A percentile compares a stretch with the other conserved stretches of the same genome.
Evolutionary conservation across 2,797 vertebrate genomes (phyloP).

Genomic region (Emydoidea blandingii): DNA sequence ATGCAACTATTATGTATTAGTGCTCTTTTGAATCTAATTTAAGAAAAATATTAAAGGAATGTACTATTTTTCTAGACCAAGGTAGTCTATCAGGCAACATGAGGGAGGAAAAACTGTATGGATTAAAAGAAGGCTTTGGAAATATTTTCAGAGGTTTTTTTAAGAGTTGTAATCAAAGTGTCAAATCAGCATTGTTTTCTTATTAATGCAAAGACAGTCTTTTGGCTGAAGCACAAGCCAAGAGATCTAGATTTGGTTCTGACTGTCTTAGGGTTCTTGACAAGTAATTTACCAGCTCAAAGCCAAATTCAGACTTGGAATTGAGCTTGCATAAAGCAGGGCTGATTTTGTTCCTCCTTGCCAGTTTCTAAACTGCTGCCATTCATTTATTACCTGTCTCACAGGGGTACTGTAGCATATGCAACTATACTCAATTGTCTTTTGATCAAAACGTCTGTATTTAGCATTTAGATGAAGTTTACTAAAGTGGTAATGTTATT

Average conservation of each 20-base stretch:
- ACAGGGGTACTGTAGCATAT: not conserved
- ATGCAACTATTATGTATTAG: conserved; percentile 35
- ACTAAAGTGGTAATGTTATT: too few species aligned
- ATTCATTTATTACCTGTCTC: not conserved
- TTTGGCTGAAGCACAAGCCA: not conserved
- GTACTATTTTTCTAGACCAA: not conserved
- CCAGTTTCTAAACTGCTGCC: not conserved
- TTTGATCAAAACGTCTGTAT: too few species aligned
- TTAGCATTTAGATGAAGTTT: too few species aligned
- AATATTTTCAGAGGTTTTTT: not conserved
- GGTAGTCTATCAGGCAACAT: not conserved
- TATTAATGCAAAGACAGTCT: not conserved
- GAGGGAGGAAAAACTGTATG: not conserved
- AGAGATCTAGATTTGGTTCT: not conserved
- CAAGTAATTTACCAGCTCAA: not conserved
- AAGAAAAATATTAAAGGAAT: conserved; percentile 1
- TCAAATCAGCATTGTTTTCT: not conserved
- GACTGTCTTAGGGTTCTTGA: not conserved
- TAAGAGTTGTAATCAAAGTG: not conserved
- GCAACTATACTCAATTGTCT: too few species aligned
- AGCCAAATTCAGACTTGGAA: not conserved
- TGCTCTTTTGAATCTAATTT: conserved; percentile 1
- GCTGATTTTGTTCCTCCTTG: not conserved
- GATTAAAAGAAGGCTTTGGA: not conserved
- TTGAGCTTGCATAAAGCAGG: not conserved